Conservation (phyloP, 2,113 vertebrate species). For the Corapipo altera region DNA sequence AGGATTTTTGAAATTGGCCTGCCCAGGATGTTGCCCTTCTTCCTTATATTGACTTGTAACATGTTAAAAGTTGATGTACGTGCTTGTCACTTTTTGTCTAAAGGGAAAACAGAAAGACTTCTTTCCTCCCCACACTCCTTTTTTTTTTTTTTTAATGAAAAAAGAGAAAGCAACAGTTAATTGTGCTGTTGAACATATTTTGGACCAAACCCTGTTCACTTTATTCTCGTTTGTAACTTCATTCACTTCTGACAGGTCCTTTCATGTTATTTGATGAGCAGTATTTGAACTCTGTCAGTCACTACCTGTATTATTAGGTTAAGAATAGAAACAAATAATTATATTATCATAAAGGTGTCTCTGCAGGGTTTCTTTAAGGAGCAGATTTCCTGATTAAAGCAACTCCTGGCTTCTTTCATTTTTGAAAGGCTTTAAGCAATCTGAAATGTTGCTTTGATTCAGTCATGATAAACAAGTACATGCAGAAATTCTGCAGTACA, state of each 20-base stretch:
- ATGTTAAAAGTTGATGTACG: neutral
- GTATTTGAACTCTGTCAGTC: conserved; percentile 46
- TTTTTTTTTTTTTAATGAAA: neutral
- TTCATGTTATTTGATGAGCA: conserved; percentile 39
- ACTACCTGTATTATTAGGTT: conserved; percentile 44
- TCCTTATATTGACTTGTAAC: neutral
- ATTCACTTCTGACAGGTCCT: conserved; percentile 28
- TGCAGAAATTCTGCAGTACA: neutral
- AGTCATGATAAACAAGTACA: conserved; percentile 57
- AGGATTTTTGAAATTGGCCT: neutral
- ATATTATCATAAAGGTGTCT: conserved; percentile 42
- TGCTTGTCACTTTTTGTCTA: neutral
- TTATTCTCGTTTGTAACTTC: conserved; percentile 29
- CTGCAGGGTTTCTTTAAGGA: conserved; percentile 53
- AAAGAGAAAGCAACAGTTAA: neutral
- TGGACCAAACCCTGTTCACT: neutral
- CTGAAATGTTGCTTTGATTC: conserved; percentile 60
- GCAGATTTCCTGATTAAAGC: conserved; percentile 54
- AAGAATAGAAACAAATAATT: conserved; percentile 63
- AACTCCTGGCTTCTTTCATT: conserved; percentile 42
- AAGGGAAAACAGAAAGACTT: neutral
- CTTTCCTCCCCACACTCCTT: rapidly evolving
- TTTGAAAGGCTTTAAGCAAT: conserved; percentile 51
- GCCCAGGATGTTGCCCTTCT: neutral
- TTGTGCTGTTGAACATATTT: neutral